Percentiles rank a stretch among this genome's conserved stretches.
These are phyloP conservation scores for Netelia fuscicornis DNA, from an alignment of 2,888 invertebrate genomes.

Conservation along the genomic window DNA sequence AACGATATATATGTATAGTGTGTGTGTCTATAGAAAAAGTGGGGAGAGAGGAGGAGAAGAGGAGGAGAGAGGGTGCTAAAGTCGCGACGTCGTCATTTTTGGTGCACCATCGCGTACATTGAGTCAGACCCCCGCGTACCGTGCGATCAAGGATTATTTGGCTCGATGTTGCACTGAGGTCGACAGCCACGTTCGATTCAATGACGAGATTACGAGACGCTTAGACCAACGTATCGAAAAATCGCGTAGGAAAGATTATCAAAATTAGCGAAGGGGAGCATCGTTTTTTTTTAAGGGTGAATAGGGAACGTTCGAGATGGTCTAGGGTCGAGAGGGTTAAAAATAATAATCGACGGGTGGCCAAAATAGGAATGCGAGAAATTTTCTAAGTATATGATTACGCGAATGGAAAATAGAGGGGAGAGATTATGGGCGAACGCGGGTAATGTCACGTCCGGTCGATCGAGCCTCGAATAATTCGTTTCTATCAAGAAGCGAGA, in stretches of 20 bases:
- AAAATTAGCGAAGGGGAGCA: not conserved
- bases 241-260: not conserved
- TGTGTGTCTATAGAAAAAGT: too few species aligned
- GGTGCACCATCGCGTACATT: not conserved
- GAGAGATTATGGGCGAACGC: too few species aligned
- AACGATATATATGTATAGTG: not conserved
- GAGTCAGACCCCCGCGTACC: conserved; percentile 6
- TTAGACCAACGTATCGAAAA: not conserved
- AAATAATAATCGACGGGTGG: too few species aligned
- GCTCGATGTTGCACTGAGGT: conserved; percentile 58
- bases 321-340: too few species aligned
- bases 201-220: not conserved
- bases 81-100: conserved; percentile 3
- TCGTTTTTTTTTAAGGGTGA: too few species aligned
- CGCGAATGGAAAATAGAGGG: too few species aligned
- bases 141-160: conserved; percentile 48
- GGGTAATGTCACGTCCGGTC: too few species aligned
- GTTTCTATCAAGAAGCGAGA: conserved; percentile 32
- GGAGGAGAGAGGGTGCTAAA: not conserved
- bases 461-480: conserved; percentile 19
- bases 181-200: conserved; percentile 48
- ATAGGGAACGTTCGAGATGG: too few species aligned
- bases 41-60: not conserved
- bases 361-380: too few species aligned
- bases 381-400: too few species aligned